phyloP scores from a whole-genome alignment of 2,797 vertebrate genomes.

The Galago senegalensis region DNA sequence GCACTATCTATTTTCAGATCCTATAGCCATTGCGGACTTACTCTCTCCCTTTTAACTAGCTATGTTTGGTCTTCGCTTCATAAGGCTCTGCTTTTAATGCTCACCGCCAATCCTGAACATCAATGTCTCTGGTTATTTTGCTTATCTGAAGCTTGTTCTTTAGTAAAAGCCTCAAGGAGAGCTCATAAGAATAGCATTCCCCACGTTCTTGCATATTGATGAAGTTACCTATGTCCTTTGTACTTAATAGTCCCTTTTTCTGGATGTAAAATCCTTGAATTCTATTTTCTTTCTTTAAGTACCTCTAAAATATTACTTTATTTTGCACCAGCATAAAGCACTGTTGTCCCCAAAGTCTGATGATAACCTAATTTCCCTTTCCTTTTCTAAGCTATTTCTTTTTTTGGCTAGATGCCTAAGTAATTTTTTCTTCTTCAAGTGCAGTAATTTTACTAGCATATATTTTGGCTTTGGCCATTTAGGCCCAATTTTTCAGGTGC shows the following conservation, averaged over 20 bases:
- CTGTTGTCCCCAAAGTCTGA: conserved; percentile 60
- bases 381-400: conserved; percentile 7
- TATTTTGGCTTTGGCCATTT: not conserved
- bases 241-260: conserved; percentile 13
- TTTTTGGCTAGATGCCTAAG: conserved; percentile 26
- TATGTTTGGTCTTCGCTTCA: not conserved
- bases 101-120: not conserved
- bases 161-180: not conserved
- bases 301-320: conserved; percentile 45
- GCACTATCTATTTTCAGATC: not conserved
- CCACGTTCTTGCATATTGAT: not conserved
- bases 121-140: not conserved
- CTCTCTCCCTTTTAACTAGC: not conserved
- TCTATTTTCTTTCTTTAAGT: conserved; percentile 17
- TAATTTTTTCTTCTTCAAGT: conserved; percentile 36
- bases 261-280: conserved; percentile 21
- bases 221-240: not conserved
- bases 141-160: not conserved
- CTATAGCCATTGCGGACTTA: not conserved
- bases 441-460: conserved; percentile 44
- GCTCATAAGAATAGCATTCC: not conserved
- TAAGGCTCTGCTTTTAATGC: not conserved
- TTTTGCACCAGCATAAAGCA: conserved; percentile 39
- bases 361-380: conserved; percentile 67
- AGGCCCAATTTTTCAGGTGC: conserved; percentile 9